Conservation (phyloP, 2,888 invertebrate genomes). For the Merodon equestris region DNA sequence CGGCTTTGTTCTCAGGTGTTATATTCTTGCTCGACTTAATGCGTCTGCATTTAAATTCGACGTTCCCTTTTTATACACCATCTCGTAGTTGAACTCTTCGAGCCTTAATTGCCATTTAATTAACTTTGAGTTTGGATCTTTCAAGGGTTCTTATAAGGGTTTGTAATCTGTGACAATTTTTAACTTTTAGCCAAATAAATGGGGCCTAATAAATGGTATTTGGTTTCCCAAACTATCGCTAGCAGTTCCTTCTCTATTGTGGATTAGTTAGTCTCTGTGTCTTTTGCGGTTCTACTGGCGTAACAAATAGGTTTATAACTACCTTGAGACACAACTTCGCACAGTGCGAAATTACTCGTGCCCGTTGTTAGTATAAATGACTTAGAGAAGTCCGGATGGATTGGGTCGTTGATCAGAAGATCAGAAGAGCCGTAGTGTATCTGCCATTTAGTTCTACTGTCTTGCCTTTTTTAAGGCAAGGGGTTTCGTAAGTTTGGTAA, state of each 20-base stretch:
- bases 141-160: constrained; percentile 16
- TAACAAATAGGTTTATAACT: constrained; percentile 70
- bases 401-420: constrained; percentile 23
- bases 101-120: constrained; percentile 74
- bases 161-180: constrained; percentile 73
- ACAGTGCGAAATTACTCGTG: constrained; percentile 1
- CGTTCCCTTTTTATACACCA: constrained; percentile 68
- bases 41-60: constrained; percentile 63
- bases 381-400: constrained; percentile 33
- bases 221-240: constrained; percentile 72
- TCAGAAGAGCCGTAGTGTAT: constrained; percentile 11
- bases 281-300: constrained; percentile 70
- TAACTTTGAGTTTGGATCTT: constrained; percentile 70
- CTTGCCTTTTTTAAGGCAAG: constrained; percentile 19
- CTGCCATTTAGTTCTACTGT: not conserved
- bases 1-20: not conserved
- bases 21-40: constrained; percentile 55
- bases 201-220: constrained; percentile 75
- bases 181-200: constrained; percentile 74
- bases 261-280: constrained; percentile 69
- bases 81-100: no score
- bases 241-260: constrained; percentile 74
- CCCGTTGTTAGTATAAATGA: constrained; percentile 15
- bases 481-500: constrained; percentile 26
- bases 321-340: constrained; percentile 18